These are phyloP conservation scores for Acarapis woodi DNA, from an alignment of 1,140 invertebrate genomes.

Conservation along the genomic window DNA sequence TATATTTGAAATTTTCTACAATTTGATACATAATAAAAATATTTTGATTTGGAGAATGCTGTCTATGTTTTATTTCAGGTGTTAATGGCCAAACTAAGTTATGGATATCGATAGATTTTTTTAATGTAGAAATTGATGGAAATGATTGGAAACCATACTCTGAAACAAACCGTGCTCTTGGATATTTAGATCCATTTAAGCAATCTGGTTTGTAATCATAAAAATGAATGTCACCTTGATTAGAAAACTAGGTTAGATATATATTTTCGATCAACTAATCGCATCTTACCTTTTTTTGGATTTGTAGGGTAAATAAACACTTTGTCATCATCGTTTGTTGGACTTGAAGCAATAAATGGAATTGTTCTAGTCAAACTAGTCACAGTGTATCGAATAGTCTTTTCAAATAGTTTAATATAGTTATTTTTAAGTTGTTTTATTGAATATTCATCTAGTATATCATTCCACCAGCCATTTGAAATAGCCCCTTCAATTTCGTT, in stretches of 20 bases:
- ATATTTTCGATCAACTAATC: conserved; percentile 42
- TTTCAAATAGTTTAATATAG: conserved; percentile 59
- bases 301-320: too few species aligned
- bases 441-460: neutral
- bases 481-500: conserved; percentile 91
- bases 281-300: conserved; percentile 39
- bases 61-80: conserved; percentile 33
- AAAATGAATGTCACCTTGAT: conserved; percentile 42
- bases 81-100: conserved; percentile 30
- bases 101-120: conserved; percentile 21
- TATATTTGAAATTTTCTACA: conserved; percentile 13
- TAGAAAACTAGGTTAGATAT: too few species aligned
- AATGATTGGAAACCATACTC: conserved; percentile 85
- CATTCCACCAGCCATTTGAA: conserved; percentile 36
- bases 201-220: conserved; percentile 34
- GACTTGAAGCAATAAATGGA: conserved; percentile 55
- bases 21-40: conserved; percentile 9
- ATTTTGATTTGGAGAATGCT: conserved; percentile 41
- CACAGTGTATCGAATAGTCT: conserved; percentile 35
- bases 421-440: conserved; percentile 26
- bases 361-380: conserved; percentile 27
- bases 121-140: conserved; percentile 33
- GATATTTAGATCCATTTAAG: conserved; percentile 46
- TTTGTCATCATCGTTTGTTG: conserved; percentile 57
- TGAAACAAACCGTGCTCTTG: conserved; percentile 52